phyloP scores from a whole-genome alignment of 2,888 invertebrate genomes.

The Rhamphomyia laevipes region DNA sequence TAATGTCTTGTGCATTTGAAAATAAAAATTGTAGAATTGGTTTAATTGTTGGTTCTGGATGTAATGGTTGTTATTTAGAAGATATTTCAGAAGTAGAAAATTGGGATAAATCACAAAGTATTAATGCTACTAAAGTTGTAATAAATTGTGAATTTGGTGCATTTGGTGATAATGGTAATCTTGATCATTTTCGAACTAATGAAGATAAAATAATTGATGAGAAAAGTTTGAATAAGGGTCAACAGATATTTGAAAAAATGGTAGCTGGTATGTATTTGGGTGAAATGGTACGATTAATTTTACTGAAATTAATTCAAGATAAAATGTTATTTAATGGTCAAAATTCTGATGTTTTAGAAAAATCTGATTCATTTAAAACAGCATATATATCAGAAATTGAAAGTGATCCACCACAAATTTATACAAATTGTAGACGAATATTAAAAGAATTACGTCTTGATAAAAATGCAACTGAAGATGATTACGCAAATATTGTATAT shows the following conservation, averaged over 20 bases:
- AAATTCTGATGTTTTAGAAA: slow-evolving; percentile 58
- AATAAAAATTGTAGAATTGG: slow-evolving; percentile 69
- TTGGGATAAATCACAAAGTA: slow-evolving; percentile 19
- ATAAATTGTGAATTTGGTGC: slow-evolving; percentile 97
- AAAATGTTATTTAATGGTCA: slow-evolving; percentile 70
- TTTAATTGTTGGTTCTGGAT: slow-evolving; percentile 67
- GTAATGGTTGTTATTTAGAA: slow-evolving; percentile 92
- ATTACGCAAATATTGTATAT: slow-evolving; percentile 81
- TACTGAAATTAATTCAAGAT: slow-evolving; percentile 66
- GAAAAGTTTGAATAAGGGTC: slow-evolving; percentile 66
- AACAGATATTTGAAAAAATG: slow-evolving; percentile 91
- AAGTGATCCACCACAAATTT: slow-evolving; percentile 65
- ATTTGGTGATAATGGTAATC: slow-evolving; percentile 78
- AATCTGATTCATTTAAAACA: slow-evolving; percentile 75
- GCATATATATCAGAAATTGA: slow-evolving; percentile 97
- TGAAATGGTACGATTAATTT: slow-evolving; percentile 73
- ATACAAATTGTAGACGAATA: slow-evolving; percentile 64
- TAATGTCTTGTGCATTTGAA: slow-evolving; percentile 85
- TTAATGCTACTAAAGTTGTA: slow-evolving; percentile 56
- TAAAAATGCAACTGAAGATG: slow-evolving; percentile 65
- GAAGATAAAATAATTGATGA: slow-evolving; percentile 71
- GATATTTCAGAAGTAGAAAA: slow-evolving; percentile 38
- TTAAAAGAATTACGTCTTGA: slow-evolving; percentile 70
- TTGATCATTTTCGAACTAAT: slow-evolving; percentile 77
- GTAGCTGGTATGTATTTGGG: slow-evolving; percentile 99